Evolutionary conservation across 2,113 vertebrate species (phyloP).

Genomic region (Erinaceus europaeus): DNA sequence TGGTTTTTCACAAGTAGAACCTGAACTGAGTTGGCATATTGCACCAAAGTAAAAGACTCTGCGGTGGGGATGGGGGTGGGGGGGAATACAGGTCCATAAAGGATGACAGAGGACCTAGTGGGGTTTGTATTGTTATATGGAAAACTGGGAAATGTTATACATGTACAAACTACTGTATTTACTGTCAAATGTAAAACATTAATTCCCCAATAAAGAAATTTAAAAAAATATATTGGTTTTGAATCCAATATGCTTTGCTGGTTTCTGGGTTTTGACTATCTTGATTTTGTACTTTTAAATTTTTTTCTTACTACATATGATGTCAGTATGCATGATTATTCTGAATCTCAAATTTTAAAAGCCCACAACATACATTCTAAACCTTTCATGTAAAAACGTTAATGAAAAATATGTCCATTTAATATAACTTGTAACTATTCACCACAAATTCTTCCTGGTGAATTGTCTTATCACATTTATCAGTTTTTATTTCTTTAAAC

Average conservation of each 20-base stretch:
- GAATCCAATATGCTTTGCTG: background rate
- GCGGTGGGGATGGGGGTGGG: too few relatives aligned
- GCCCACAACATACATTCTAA: background rate
- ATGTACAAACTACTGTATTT: too few relatives aligned
- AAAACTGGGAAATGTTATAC: too few relatives aligned
- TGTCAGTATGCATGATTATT: background rate
- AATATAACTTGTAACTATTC: slow-evolving; percentile 53
- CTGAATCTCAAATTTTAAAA: background rate
- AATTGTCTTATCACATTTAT: background rate
- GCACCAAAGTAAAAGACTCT: too few relatives aligned
- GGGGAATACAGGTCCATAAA: too few relatives aligned
- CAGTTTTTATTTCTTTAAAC: slow-evolving; percentile 42
- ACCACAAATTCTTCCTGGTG: background rate
- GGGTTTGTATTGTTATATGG: too few relatives aligned
- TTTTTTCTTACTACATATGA: background rate
- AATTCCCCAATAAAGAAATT: too few relatives aligned
- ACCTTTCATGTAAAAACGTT: slow-evolving; percentile 23
- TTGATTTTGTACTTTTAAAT: background rate
- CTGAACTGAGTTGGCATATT: too few relatives aligned
- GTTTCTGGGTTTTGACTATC: background rate
- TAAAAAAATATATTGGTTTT: background rate
- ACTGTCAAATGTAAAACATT: too few relatives aligned
- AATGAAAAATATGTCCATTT: slow-evolving; percentile 49
- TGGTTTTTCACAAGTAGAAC: too few relatives aligned
- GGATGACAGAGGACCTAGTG: too few relatives aligned